Percentiles rank a stretch among this genome's conserved stretches.
Conservation (phyloP, 1,140 invertebrate species). For the Cephus cinctus region DNA sequence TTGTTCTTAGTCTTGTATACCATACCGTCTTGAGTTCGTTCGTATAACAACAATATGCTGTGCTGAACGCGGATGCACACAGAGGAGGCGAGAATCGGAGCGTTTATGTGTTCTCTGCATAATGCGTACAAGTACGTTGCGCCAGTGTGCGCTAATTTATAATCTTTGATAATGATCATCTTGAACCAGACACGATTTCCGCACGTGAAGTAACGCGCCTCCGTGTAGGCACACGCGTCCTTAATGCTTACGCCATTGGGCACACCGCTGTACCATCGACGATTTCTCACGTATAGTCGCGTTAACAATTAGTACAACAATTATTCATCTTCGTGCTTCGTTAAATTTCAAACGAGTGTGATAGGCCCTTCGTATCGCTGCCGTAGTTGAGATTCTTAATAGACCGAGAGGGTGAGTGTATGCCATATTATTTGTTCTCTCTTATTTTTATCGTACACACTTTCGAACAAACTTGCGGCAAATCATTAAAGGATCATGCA, state of each 20-base stretch:
- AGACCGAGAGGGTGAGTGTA: too few species aligned
- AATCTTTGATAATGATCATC: constrained; percentile 11
- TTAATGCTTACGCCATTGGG: constrained; percentile 27
- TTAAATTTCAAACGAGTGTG: constrained; percentile 32
- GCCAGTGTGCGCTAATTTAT: background rate
- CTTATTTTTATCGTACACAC: too few species aligned
- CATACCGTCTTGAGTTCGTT: constrained; percentile 45
- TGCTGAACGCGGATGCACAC: constrained; percentile 29
- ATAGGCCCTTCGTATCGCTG: constrained; percentile 24
- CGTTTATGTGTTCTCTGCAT: too few species aligned
- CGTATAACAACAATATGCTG: constrained; percentile 45
- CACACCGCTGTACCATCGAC: constrained; percentile 35
- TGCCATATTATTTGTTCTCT: too few species aligned
- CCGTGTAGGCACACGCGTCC: constrained; percentile 23
- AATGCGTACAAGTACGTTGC: too few species aligned
- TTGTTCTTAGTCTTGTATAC: constrained; percentile 49
- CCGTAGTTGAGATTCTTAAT: constrained; percentile 1
- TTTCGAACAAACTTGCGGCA: too few species aligned
- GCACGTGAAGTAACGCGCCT: background rate
- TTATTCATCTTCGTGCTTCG: constrained; percentile 37
- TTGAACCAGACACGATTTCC: too few species aligned
- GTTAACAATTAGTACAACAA: constrained; percentile 42
- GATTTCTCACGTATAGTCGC: constrained; percentile 31
- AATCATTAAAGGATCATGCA: too few species aligned
- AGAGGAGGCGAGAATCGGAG: constrained; percentile 17